Evolutionary conservation across 2,113 vertebrate genomes (phyloP).

Genomic region (Mirza zaza): DNA sequence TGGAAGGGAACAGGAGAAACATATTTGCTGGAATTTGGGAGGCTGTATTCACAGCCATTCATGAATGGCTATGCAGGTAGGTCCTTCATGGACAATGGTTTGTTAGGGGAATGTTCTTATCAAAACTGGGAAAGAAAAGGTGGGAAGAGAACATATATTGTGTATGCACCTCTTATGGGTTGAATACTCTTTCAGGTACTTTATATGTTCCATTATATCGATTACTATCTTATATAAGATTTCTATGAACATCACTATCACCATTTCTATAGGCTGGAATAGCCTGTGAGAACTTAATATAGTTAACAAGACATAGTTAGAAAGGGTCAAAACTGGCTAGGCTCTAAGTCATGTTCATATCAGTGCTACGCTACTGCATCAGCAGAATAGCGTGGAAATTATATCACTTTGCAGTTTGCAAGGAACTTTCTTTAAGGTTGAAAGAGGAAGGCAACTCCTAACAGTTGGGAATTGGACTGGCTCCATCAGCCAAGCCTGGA

Average conservation of each 20-base stretch:
- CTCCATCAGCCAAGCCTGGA: neutral
- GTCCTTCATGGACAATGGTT: neutral
- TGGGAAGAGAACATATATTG: neutral
- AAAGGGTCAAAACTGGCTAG: neutral
- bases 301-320: neutral
- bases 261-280: neutral
- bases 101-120: neutral
- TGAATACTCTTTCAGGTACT: neutral
- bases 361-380: too few species aligned
- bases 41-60: neutral
- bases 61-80: too few species aligned
- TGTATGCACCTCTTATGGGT: neutral
- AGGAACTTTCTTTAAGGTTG: neutral
- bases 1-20: too few species aligned
- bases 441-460: neutral
- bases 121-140: neutral
- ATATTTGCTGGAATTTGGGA: neutral
- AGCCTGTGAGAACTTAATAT: neutral
- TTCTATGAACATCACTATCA: neutral
- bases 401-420: neutral
- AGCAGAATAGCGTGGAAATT: neutral
- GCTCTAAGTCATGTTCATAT: neutral
- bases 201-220: neutral
- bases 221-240: neutral
- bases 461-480: neutral